Conservation (phyloP, 2,797 vertebrate genomes). For the Eulemur mongoz region DNA sequence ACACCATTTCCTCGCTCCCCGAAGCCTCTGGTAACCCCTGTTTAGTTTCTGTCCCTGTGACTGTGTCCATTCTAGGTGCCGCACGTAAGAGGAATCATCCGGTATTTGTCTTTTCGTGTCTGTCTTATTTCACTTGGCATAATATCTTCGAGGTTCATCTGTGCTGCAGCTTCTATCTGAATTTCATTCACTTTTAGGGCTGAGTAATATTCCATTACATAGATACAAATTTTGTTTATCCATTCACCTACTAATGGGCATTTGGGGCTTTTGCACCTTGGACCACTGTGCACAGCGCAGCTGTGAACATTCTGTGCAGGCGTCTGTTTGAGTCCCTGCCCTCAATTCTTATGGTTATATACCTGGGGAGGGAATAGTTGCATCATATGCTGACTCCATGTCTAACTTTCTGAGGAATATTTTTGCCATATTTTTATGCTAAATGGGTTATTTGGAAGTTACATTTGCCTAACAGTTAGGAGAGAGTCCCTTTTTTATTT, state of each 20-base stretch:
- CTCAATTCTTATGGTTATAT: fast-evolving
- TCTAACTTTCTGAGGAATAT: not conserved
- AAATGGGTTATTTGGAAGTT: not conserved
- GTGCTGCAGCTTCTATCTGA: fast-evolving
- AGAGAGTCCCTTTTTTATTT: not conserved
- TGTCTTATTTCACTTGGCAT: fast-evolving
- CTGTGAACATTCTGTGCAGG: fast-evolving
- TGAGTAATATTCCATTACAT: not conserved
- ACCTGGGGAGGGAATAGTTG: not conserved
- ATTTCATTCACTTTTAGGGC: too few relatives aligned
- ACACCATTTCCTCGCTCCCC: fast-evolving
- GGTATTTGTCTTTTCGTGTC: not conserved
- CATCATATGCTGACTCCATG: fast-evolving
- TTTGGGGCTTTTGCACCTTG: not conserved
- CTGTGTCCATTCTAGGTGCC: not conserved
- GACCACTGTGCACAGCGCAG: too few relatives aligned
- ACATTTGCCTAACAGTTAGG: not conserved
- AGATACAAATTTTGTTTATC: fast-evolving
- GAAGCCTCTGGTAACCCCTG: not conserved
- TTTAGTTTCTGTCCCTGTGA: not conserved
- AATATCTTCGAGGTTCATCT: too few relatives aligned
- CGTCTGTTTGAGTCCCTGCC: too few relatives aligned
- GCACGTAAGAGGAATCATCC: fast-evolving
- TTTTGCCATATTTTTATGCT: not conserved
- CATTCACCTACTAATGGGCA: fast-evolving